Evolutionary conservation across 2,888 invertebrate genomes (phyloP).

Genomic region (Catocala sponsa): DNA sequence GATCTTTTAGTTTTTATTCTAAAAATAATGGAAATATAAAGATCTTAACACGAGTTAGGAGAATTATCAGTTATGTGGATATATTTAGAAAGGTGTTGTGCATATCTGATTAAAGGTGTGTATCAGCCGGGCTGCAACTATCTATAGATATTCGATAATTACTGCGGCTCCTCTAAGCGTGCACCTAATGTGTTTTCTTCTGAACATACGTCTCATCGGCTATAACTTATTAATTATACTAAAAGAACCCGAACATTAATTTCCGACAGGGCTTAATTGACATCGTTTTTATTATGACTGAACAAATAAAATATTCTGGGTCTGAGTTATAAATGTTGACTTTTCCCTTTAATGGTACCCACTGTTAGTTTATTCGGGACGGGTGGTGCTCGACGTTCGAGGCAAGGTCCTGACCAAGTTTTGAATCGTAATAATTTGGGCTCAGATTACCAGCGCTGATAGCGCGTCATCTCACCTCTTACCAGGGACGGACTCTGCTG

Average conservation of each 20-base stretch:
- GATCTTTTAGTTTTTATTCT: slow-evolving; percentile 37
- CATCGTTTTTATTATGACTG: slow-evolving; percentile 79
- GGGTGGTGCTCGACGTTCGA: slow-evolving; percentile 61
- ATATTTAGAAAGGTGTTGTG: slow-evolving; percentile 32
- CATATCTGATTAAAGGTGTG: slow-evolving; percentile 22
- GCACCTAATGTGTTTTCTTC: slow-evolving; percentile 23
- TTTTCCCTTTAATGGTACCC: slow-evolving; percentile 79
- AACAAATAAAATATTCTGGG: slow-evolving; percentile 81
- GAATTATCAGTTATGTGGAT: slow-evolving; percentile 31
- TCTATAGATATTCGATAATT: slow-evolving; percentile 27
- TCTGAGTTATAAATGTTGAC: slow-evolving; percentile 78
- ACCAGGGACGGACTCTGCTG: slow-evolving; percentile 66
- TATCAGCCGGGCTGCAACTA: slow-evolving; percentile 7
- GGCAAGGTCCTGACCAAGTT: slow-evolving; percentile 85
- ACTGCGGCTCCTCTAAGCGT: slow-evolving; percentile 9
- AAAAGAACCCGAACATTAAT: slow-evolving; percentile 71
- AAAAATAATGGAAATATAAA: slow-evolving; percentile 42
- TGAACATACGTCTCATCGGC: slow-evolving; percentile 20
- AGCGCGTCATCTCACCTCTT: slow-evolving; percentile 85
- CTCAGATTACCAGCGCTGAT: slow-evolving; percentile 86
- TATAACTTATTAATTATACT: slow-evolving; percentile 44
- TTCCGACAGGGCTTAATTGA: slow-evolving; percentile 77
- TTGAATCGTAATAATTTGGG: slow-evolving; percentile 88
- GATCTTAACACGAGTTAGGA: slow-evolving; percentile 41
- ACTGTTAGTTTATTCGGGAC: slow-evolving; percentile 77